Percentiles rank a stretch among this genome's conserved stretches.
Evolutionary conservation across 2,797 vertebrate genomes (phyloP).

Genomic region (Artibeus jamaicensis): DNA sequence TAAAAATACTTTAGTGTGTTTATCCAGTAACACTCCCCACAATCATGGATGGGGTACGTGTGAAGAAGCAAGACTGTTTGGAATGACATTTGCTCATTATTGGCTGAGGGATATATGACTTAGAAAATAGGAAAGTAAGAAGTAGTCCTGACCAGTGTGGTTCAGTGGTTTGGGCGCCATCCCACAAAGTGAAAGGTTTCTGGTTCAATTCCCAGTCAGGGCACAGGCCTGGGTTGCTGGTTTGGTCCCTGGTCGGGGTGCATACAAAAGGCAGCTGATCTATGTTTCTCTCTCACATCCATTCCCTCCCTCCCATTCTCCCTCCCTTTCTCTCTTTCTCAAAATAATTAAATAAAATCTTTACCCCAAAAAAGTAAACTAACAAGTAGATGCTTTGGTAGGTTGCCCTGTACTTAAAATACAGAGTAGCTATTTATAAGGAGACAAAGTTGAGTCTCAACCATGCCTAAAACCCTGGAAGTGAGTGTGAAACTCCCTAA

Average conservation of each 20-base stretch:
- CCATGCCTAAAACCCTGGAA: not conserved
- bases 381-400: not conserved
- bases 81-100: not conserved
- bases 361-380: not conserved
- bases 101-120: not conserved
- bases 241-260: not conserved
- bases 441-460: not conserved
- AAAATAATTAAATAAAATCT: not conserved
- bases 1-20: not conserved
- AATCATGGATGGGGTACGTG: not conserved
- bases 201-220: not conserved
- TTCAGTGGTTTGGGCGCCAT: not conserved
- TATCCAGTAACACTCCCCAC: not conserved
- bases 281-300: not conserved
- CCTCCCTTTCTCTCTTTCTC: not conserved
- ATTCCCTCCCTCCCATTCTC: not conserved
- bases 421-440: not conserved
- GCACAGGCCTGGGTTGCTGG: not conserved
- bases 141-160: not conserved
- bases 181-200: not conserved
- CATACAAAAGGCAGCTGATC: too few species aligned
- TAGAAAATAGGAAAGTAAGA: slow-evolving; percentile 16
- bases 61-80: not conserved
- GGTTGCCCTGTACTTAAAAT: not conserved
- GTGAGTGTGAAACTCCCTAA: not conserved